Evolutionary conservation across 2,797 vertebrate genomes (phyloP), one percentile per base, ranked within the genome.

Genomic region (Protonibea diacanthus): DNA sequence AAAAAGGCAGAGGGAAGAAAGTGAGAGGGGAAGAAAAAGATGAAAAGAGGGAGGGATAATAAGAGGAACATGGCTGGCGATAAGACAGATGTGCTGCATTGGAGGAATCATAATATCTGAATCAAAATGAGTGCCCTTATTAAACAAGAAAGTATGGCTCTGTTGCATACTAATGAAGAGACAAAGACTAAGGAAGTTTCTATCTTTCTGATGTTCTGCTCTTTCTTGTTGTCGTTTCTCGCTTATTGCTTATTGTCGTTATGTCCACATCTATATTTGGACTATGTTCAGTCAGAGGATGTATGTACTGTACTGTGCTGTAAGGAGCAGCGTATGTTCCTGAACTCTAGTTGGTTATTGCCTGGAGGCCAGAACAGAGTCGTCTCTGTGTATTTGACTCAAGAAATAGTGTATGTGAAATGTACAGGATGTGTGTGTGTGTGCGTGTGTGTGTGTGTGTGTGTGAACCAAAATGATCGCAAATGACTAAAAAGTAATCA

Each of bases 231-330:
- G 17, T 71, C 69, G 60, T 59, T 40, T 71, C 10, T 8, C 9
- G 25, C 60, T 76, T 58, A 40, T 77, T 3, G 8, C 25, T n/a
- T 18, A 33, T 33, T 62, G 45, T 42, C 71, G 29, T 76, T 60
- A 17, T 23, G 23, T 69, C 47, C 44, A 33, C 4, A 21, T 84
- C 64, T 87, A 82, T 84, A 84, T 84, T 76, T 80, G 67, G 38
- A 40, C 14, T 4, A 12, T n/a, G 49, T 74, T 80, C 53, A 55
- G 42, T 86, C 70, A 52, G 45, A 42, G 48, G 55, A 21, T 72
- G 38, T 74, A 48, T 38, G 42, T 33, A 57, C 38, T 15, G 55
- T 62, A 0, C 48, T 38, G 33, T 33, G 57, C 38, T 18, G 55
- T 62, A 0, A 40, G 10, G 27, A 66, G 57, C 52, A 10, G 33